Base-by-base conservation (phyloP, 2,113 vertebrate species). In the Hippocampus barbouri region DNA sequence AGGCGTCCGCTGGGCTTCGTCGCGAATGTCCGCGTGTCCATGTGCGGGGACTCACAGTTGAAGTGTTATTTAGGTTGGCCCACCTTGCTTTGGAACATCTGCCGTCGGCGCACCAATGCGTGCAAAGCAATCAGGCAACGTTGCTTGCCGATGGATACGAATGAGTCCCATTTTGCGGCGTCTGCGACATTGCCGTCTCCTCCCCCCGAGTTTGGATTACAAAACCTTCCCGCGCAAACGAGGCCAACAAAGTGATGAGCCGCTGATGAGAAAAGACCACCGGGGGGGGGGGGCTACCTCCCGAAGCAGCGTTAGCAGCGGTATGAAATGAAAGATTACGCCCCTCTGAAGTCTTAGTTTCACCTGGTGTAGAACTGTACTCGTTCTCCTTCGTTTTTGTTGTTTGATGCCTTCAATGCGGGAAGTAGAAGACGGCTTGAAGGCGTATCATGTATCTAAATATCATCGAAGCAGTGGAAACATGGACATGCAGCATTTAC, bases 161-260 rank as follows among this genome's bases (percentile, higher is more conserved):
- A 30, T 60, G 25, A 30, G 30, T 60, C 38, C 38, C 62, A 38
- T 62, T 62, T 62, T 62, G 60, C 54, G 2, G 30, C 57, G 27
- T 64, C 21, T n/a, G 38, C 12, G 38, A 64, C 62, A 64, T 64
- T 23, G 34, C 20, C 30, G 6, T 38, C 30, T 38, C 30, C 30
- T 20, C 38, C 30, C 8, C 60, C 8, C 15, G 21, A 10, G 62
- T 41, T 21, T 0, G 43, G 21, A 64, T 64, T 64, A n/a, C 34
- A 64, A 60, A 41, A 64, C 9, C 62, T n/a, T 64, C 38, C 2
- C 16, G 27, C 16, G 14, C 62, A 64, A 41, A 64, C 21, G 20
- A 64, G 41, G 62, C 62, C 41, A 64, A 64, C 62, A 41, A 43
- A 64, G 62, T 64, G 38, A 64, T 64, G 34, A n/a, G 38, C 20